Conservation (phyloP, 2,888 invertebrate species). For the Platycnemis pennipes region DNA sequence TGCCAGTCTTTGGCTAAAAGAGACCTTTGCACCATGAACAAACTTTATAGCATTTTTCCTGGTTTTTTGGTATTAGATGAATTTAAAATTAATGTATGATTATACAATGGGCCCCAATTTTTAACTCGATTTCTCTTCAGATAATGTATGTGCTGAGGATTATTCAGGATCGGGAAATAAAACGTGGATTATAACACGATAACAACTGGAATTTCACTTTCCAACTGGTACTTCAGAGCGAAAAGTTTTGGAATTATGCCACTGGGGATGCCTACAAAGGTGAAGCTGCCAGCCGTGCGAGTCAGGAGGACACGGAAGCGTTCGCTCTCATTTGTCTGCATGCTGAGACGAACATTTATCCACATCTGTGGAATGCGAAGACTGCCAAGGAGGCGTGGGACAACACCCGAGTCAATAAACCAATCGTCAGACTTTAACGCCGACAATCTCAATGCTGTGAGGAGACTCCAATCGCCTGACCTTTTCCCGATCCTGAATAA, state of each 20-base stretch:
- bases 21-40: no score
- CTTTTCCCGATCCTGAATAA: background rate
- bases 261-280: background rate
- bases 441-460: background rate
- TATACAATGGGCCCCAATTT: no score
- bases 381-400: background rate
- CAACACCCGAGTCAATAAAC: background rate
- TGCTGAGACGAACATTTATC: background rate
- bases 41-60: no score
- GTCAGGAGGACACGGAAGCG: background rate
- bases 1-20: no score
- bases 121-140: no score
- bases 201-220: background rate
- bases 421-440: background rate
- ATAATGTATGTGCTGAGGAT: no score
- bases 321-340: background rate
- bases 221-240: background rate
- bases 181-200: background rate
- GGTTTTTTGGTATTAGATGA: no score
- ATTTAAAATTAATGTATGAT: no score
- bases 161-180: no score
- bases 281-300: background rate
- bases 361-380: background rate
- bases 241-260: background rate
- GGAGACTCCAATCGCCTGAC: background rate